Evolutionary conservation across 2,888 invertebrate species (phyloP), one percentile per base, ranked within the genome.

Genomic region (Parasteatoda lunata): DNA sequence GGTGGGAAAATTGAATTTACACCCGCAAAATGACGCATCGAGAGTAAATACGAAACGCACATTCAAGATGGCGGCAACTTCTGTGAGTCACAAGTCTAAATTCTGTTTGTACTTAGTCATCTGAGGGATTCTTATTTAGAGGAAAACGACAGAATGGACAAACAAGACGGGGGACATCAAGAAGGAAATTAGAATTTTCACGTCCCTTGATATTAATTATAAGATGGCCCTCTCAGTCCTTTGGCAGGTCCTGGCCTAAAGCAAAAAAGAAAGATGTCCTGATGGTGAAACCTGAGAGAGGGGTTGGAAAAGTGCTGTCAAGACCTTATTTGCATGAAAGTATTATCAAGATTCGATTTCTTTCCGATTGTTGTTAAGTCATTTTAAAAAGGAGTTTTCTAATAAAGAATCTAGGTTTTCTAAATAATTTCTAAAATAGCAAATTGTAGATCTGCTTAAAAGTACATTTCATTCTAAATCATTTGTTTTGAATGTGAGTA

Each of bases 1-100:
- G 84, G 84, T 78, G 84, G 76, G 69, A 85, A 85, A 85, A 85
- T 85, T 79, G 66, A 85, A 85, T 85, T 85, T 79, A 65, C 64
- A 45, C 59, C 59, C 59, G 52, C 47, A 79, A 85, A 85, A 85
- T 85, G 84, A 85, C 84, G 84, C 84, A 85, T 76, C 78, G 49
- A 52, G 79, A 64, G 79, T 79, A 75, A 85, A 85, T 85, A 85
- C 64, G 64, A 66, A 82, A 59, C 59, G 9, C 59, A 59, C 59
- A 7, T 59, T 59, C 59, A 59, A 59, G 59, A 59, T 59, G 59
- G 59, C 59, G 59, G 73, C 75, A 79, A 79, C 51, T 45, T 7
- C 48, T 59, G 13, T 47, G 30, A 8, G 59, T 45, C 73, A 72
- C 69, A 82, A 82, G 66, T 83, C 77, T 52, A 77, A 83, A 83